phyloP scores from a whole-genome alignment of 1,140 invertebrate species.

The Wiebesia pumilae region DNA sequence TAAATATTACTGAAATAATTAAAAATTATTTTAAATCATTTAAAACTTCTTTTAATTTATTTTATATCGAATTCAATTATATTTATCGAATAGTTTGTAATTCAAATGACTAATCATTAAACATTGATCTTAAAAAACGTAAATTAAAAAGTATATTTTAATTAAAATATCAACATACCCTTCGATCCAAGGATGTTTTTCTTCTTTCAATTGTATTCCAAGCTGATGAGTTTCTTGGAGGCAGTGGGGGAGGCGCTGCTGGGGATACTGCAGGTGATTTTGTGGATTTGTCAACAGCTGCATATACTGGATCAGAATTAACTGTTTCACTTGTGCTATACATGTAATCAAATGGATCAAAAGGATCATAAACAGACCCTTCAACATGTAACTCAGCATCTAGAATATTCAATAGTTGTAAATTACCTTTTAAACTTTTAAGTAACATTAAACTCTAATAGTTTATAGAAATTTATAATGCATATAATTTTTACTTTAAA shows the following conservation, averaged over 20 bases:
- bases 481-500: no score
- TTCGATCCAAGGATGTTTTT: slow-evolving; percentile 72
- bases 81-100: no score
- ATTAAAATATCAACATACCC: slow-evolving; percentile 62
- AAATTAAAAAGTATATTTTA: no score
- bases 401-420: slow-evolving; percentile 44
- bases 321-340: slow-evolving; percentile 84
- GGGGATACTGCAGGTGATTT: slow-evolving; percentile 77
- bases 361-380: slow-evolving; percentile 87
- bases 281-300: slow-evolving; percentile 81
- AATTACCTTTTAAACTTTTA: no score
- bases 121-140: no score
- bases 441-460: no score
- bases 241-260: slow-evolving; percentile 77
- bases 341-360: slow-evolving; percentile 90
- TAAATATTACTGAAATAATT: neutral
- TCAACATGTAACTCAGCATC: slow-evolving; percentile 77
- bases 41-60: no score
- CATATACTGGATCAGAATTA: slow-evolving; percentile 86
- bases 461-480: no score
- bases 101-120: no score
- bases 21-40: no score
- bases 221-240: slow-evolving; percentile 76
- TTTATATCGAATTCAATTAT: no score
- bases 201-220: slow-evolving; percentile 76